A percentile compares a stretch with the other conserved stretches of the same genome.
These are phyloP conservation scores for Chiridota heheva DNA, from an alignment of 35 echinoderm and acorn worm genomes.

Conservation along the genomic window DNA sequence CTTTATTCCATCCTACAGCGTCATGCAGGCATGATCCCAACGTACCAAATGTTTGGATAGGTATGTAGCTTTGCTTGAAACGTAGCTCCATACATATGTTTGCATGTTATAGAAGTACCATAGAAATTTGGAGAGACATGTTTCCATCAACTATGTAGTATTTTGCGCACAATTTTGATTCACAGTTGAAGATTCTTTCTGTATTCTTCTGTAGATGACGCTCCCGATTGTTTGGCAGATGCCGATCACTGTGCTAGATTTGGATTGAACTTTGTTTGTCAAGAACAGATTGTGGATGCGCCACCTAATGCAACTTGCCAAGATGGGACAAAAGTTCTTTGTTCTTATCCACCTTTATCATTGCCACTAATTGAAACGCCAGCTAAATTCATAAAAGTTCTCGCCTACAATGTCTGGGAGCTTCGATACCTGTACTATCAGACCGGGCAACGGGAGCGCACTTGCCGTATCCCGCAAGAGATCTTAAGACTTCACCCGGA, in stretches of 20 bases:
- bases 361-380: constrained; percentile 23
- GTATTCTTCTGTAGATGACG: constrained; percentile 49
- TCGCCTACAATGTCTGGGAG: constrained; percentile 72
- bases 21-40: too few relatives aligned
- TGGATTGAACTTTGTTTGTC: constrained; percentile 57
- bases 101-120: too few relatives aligned
- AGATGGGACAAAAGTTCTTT: constrained; percentile 50
- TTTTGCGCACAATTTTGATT: background rate
- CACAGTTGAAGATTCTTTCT: background rate
- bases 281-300: constrained; percentile 36
- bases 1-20: too few relatives aligned
- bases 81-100: too few relatives aligned
- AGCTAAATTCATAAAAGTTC: constrained; percentile 47
- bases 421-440: constrained; percentile 46
- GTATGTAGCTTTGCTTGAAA: too few relatives aligned
- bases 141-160: too few relatives aligned
- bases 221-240: constrained; percentile 36
- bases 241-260: constrained; percentile 24
- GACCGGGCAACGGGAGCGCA: constrained; percentile 63
- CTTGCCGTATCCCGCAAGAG: constrained; percentile 56
- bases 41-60: too few relatives aligned
- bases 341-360: constrained; percentile 39
- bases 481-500: constrained; percentile 47
- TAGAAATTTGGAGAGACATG: too few relatives aligned
- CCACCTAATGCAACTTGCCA: constrained; percentile 32